Evolutionary conservation across 1,140 invertebrate species (phyloP), one percentile per base, ranked within the genome.

Genomic region (Forficula auricularia): DNA sequence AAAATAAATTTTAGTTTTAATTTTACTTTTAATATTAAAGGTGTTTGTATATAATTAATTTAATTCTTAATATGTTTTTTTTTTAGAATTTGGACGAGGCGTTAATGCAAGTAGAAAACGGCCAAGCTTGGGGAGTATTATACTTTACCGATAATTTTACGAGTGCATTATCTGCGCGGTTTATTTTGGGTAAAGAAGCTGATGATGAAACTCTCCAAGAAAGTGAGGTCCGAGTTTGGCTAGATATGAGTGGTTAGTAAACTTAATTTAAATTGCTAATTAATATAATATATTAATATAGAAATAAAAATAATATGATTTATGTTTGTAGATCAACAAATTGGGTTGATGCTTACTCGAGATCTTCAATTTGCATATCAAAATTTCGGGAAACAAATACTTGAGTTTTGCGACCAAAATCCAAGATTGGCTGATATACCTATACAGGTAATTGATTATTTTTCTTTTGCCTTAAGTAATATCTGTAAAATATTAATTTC

Each of bases 231-330:
- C 65, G 76, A 52, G 75, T 94, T 16, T 82, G 79, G 72, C 67
- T 89, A 39, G 89, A 95, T 59, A 88, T 88, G 77, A 91, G 88
- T 22, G 87, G 88, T 92, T 65, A 75, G 75, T 70, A n/a, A 31
- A 30, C 27, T 19, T 31, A 37, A 12, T 31, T 42, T 4, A 4
- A 12, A 9, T 9, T 30, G 1, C 22, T 46, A 19, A 30, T 7
- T 8, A 13, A 37, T 14, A 37, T 14, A 7, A n/a, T 16, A 9
- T 37, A 13, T 13, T 37, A 14, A 16, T 10, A 18, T 18, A 2
- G 9, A 2, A 15, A 18, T 13, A 16, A 37, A 27, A 27, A 27
- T 27, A 27, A 27, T 27, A 6, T 40, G 2, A 9, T 49, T 45
- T 46, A 47, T 48, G 42, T 56, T 64, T 57, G 40, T 52, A 81